Evolutionary conservation across 2,113 vertebrate genomes (phyloP).

Genomic region (Rhinopomastus cyanomelas): DNA sequence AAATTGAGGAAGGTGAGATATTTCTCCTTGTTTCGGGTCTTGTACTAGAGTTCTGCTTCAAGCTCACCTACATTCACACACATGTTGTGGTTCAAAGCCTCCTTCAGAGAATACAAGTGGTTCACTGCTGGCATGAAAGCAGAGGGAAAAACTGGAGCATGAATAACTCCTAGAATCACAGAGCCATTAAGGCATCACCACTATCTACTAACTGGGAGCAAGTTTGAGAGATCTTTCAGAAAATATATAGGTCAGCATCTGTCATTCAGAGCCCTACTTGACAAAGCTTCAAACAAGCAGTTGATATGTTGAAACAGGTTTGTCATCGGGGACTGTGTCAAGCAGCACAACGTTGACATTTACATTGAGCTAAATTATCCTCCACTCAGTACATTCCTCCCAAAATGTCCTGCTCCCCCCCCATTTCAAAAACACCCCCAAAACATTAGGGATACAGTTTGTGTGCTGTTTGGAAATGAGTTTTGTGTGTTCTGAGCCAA

Average conservation of each 20-base stretch:
- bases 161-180: slow-evolving; percentile 63
- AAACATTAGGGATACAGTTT: background rate
- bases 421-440: background rate
- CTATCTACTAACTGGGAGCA: slow-evolving; percentile 40
- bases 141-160: slow-evolving; percentile 67
- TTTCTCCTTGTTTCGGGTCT: background rate
- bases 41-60: background rate
- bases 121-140: slow-evolving; percentile 9
- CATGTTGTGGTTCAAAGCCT: background rate
- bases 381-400: background rate
- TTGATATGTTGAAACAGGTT: background rate
- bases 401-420: background rate
- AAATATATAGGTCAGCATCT: slow-evolving; percentile 65
- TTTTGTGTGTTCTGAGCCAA: background rate
- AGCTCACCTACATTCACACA: background rate
- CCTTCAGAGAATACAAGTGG: slow-evolving; percentile 1
- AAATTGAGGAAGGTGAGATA: background rate
- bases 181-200: slow-evolving; percentile 58
- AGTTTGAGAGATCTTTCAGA: slow-evolving; percentile 48
- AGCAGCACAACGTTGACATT: background rate
- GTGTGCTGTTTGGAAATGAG: background rate
- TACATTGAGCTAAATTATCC: background rate
- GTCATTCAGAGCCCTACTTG: slow-evolving; percentile 22
- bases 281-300: background rate
- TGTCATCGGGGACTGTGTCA: background rate